These are phyloP conservation scores for Dromaius novaehollandiae DNA, from an alignment of 2,113 vertebrate genomes.

Conservation along the genomic window DNA sequence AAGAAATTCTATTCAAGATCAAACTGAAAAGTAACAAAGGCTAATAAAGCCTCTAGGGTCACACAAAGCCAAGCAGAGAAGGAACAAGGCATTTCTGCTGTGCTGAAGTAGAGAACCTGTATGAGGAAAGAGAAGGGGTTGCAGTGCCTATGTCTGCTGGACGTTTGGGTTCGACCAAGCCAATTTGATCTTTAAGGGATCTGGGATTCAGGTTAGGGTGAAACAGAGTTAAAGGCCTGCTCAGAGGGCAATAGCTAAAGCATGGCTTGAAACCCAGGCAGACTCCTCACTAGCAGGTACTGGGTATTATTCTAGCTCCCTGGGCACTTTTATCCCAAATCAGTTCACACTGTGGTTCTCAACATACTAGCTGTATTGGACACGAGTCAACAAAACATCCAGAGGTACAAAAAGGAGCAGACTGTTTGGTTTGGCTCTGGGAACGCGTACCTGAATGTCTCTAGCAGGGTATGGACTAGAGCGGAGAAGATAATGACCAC, in stretches of 20 bases:
- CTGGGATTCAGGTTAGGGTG: background rate
- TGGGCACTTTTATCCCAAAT: background rate
- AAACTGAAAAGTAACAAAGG: background rate
- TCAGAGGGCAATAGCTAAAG: background rate
- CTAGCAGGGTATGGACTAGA: background rate
- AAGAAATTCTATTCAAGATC: background rate
- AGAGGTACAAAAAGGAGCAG: background rate
- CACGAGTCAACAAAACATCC: background rate
- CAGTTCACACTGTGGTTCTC: background rate
- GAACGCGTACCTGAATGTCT: background rate
- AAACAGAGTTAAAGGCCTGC: background rate
- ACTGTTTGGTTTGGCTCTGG: background rate
- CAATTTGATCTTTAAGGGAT: background rate
- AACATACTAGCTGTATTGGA: background rate
- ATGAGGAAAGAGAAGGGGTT: background rate
- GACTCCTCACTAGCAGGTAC: background rate
- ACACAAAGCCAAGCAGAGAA: background rate
- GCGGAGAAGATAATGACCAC: background rate
- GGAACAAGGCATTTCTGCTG: background rate
- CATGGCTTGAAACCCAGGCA: background rate
- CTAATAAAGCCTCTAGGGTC: background rate
- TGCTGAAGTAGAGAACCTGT: background rate
- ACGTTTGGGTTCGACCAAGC: background rate
- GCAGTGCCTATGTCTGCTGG: background rate
- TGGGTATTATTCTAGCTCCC: background rate